Evolutionary conservation across 2,888 invertebrate genomes (phyloP), one percentile per base, ranked within the genome.

Genomic region (Rhagonycha lutea): DNA sequence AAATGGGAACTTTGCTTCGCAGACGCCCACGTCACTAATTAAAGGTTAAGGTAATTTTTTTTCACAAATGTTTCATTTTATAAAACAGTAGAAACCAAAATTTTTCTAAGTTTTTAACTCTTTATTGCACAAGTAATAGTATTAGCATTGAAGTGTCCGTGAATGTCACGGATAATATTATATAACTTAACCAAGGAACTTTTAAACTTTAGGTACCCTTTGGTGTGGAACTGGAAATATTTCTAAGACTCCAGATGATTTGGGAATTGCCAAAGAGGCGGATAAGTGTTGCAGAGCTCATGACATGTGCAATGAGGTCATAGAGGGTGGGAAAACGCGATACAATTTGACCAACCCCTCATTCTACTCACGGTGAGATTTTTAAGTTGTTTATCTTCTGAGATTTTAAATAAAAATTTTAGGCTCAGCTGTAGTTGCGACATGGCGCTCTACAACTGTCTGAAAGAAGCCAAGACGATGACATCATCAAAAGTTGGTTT

Each of bases 191-290:
- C 18, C 1, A 18, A 18, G 18, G 1, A 18, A 18, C 18, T 18
- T 18, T 18, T 18, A 18, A 10, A 61, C 62, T 62, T 62, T 10
- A 90, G 95, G 94, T 2, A 95, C 95, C 0, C 95, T 94, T 87
- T 95, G 95, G 94, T 95, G 95, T 83, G 95, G 95, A 0, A 89
- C 92, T 0, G 95, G 95, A 3, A 91, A 91, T 82, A 85, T 90
- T 11, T 93, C 95, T 0, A 86, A 87, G 0, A 87, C 89, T 80
- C 91, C 91, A 82, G 89, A 92, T 32, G 94, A 95, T 83, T 87
- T 94, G 24, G 95, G 95, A 0, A 80, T 85, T 0, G 89, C 91
- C 62, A 83, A 84, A 8, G 90, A 91, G 63, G 91, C 94, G 0
- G 95, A 95, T 83, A 89, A 87, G 69, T 95, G 95, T 83, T 95